Conservation (phyloP, 2,888 invertebrate species). For the Sepiola atlantica region DNA sequence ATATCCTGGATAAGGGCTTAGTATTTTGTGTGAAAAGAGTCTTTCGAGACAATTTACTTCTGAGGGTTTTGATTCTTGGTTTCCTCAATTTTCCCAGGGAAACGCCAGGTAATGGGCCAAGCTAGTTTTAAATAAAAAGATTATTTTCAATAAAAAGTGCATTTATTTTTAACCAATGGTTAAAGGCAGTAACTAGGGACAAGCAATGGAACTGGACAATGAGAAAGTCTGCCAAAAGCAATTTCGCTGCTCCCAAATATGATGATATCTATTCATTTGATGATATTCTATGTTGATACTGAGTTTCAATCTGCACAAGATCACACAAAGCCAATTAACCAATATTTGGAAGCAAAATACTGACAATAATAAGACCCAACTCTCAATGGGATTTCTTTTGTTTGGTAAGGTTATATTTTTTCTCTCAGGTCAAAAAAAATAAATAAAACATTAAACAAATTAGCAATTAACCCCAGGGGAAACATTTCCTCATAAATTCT, state of each 20-base stretch:
- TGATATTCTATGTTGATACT: background rate
- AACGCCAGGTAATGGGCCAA: too few species aligned
- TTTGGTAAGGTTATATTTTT: background rate
- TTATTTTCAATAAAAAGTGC: background rate
- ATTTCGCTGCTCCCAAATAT: background rate
- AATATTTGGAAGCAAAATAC: background rate
- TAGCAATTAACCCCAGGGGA: conserved; percentile 4
- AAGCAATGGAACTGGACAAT: background rate
- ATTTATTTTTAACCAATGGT: background rate
- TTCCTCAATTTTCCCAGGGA: too few species aligned
- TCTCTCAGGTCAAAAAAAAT: background rate
- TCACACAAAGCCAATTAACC: background rate
- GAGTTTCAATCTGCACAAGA: background rate
- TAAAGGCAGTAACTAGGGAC: background rate
- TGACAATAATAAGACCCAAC: background rate
- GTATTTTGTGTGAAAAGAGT: too few species aligned
- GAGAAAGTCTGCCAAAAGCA: background rate
- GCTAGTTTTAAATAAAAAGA: too few species aligned
- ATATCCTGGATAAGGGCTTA: too few species aligned
- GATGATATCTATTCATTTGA: conserved; percentile 1
- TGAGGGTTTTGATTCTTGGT: too few species aligned
- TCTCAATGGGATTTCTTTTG: background rate
- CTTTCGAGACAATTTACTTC: too few species aligned
- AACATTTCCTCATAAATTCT: conserved; percentile 1
- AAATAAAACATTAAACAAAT: background rate